Evolutionary conservation across 2,797 vertebrate genomes (phyloP), one percentile per base, ranked within the genome.

Genomic region (Meriones psammophilus): DNA sequence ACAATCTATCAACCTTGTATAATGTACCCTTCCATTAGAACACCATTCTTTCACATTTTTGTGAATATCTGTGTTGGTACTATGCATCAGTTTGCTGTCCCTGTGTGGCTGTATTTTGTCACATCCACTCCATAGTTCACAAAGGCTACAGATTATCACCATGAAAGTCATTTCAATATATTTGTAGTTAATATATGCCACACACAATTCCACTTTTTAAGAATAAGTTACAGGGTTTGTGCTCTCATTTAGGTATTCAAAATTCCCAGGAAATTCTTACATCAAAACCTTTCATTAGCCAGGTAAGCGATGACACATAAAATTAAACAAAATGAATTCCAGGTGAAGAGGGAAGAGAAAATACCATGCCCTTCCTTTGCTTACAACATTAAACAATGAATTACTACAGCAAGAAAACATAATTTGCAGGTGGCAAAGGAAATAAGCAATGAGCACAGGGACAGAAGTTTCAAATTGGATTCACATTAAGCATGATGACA

Each of bases 1-100:
- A 8, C 22, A 94, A 46, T 84, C n/a, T 92, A 76, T 94, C 86
- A 74, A 74, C 74, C 92, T 83, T 96, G 94, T 64, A 86, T 54
- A 69, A 33, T 64, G 76, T 89, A 12, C 56, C n/a, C 22, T 88
- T 88, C 13, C 13, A 62, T 14, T 46, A 12, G 18, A 91, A 24
- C 39, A 50, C 28, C 18, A 58, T 39, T 83, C n/a, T 24, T 92
- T 76, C 10, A 76, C 46, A 26, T 33, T 88, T 46, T 28, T 74
- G 2, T 60, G 30, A 54, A 17, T 18, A 71, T 83, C 30, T n/a
- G 39, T 54, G 1, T 83, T 56, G 33, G 26, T 92, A n/a, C 26
- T 26, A 1, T 54, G 18, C 64, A 17, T 28, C 0, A 30, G 20
- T 91, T 56, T 81, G 66, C 77, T 94, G 58, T 89, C 68, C 42